Percentiles rank a stretch among this genome's conserved stretches.
phyloP scores from a whole-genome alignment of 2,797 vertebrate species.

The Hemitrygon akajei region DNA sequence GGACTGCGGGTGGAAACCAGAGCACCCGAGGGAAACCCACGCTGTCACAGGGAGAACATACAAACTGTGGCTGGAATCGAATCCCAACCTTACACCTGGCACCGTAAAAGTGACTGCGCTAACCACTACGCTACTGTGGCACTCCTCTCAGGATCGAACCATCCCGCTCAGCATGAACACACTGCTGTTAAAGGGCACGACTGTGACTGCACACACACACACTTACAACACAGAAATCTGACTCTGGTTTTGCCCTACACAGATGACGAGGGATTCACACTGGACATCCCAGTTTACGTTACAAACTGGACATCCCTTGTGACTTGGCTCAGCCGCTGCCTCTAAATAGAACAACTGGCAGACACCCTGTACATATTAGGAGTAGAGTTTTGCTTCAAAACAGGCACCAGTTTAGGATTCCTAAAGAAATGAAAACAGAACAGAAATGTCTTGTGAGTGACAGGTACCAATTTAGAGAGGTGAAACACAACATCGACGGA shows the following conservation, averaged over 20 bases:
- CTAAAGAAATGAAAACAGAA: too few species aligned
- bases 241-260: background rate
- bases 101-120: too few species aligned
- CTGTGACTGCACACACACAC: too few species aligned
- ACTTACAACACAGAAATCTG: background rate
- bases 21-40: too few species aligned
- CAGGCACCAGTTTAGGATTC: background rate
- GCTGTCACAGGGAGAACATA: too few species aligned
- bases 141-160: too few species aligned
- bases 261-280: background rate
- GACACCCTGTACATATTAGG: background rate
- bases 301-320: background rate
- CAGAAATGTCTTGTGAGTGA: background rate
- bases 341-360: conserved; percentile 32
- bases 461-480: background rate
- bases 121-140: too few species aligned
- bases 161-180: too few species aligned
- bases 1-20: too few species aligned
- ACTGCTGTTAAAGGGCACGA: too few species aligned
- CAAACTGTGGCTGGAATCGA: too few species aligned
- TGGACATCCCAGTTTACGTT: background rate
- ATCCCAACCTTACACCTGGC: too few species aligned
- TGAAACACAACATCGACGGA: background rate
- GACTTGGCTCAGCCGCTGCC: background rate
- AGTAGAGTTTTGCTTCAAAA: background rate